Base-by-base conservation (phyloP, 2,113 vertebrate species). In the Stigmatopora argus region DNA sequence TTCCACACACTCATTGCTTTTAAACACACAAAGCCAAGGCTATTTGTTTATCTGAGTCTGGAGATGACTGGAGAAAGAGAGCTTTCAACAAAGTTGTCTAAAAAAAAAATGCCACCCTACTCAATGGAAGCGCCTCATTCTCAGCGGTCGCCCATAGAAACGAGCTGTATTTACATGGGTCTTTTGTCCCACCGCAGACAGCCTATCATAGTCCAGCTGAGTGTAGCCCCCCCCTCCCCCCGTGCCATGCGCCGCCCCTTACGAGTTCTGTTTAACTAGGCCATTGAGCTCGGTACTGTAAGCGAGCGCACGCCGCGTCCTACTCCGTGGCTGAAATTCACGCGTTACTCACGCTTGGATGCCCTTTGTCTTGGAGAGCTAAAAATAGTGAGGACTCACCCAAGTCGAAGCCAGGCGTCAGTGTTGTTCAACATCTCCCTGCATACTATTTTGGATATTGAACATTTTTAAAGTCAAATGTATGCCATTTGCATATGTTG, bases 71-170 rank as follows among this genome's bases (percentile, higher is more conserved):
- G 78, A 85, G 74, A 87, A 82, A 88, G 70, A 58, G 66, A 51
- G 70, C 18, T 19, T 7, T 63, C 70, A 83, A 84, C 72, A 83
- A 79, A 77, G 76, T 82, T 78, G 77, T 63, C 57, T 71, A 9
- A 41, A 41, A 41, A 41, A 41, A 9, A 61, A 45, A 61, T 14
- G 4, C 12, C 63, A 69, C 80, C 86, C 72, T 72, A 82, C 78
- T 83, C 85, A 89, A 88, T 83, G 73, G 84, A 78, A 69, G 70
- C 62, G 71, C 79, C 72, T 87, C 86, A 85, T 88, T 89, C 79
- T 62, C 77, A 74, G 63, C 4, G 72, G 85, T 89, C 85, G 80
- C 85, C 89, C 73, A 75, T 83, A 85, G 87, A 85, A 78, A 88
- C 82, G 7, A 62, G 79, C 62, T 56, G 74, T 78, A 73, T 90